Evolutionary conservation across 2,113 vertebrate species (phyloP), one percentile per base, ranked within the genome.

Genomic region (Neodon shergylaensis): DNA sequence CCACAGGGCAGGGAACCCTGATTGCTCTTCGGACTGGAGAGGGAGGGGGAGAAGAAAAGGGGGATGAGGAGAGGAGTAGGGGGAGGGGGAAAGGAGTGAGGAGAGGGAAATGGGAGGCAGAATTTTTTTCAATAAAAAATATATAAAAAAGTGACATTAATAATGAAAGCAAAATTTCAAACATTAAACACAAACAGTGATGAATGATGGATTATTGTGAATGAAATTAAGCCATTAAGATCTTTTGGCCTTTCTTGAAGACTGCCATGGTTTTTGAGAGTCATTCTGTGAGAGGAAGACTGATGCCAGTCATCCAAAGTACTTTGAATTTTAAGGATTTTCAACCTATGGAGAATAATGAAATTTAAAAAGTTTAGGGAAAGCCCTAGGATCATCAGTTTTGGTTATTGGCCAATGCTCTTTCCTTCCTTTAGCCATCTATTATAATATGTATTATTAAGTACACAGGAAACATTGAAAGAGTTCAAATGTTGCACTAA

Each of bases 291-390:
- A 85, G 12, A 89, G n/a, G 31, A 81, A 86, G 21, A 58, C 44
- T 65, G 44, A 87, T 26, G 44, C 81, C 8, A n/a, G 33, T 49
- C 39, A 65, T 73, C 26, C 3, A 73, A 49, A 31, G 4, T 78
- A 14, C 17, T 90, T 93, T 24, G 78, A 78, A 78, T 94, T 90
- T 63, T 68, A 89, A 65, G 63, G n/a, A 63, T 44, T 94, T 91
- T 87, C 21, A 65, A 86, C 5, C 28, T 68, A 68, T 52, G 21
- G 47, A 92, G 72, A 84, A 93, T 79, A 93, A 47, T 9, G 49
- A 87, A 93, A 63, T 94, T 10, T 58, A 83, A 33, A 4, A 81
- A 42, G 83, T 81, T 90, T 84, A 36, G 3, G 63, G 17, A 68
- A 92, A 92, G 47, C 9, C 3, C 19, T 44, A 63, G 28, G 49